phyloP scores from a whole-genome alignment of 1,140 invertebrate species.

The Akabosia matsudoensis region DNA sequence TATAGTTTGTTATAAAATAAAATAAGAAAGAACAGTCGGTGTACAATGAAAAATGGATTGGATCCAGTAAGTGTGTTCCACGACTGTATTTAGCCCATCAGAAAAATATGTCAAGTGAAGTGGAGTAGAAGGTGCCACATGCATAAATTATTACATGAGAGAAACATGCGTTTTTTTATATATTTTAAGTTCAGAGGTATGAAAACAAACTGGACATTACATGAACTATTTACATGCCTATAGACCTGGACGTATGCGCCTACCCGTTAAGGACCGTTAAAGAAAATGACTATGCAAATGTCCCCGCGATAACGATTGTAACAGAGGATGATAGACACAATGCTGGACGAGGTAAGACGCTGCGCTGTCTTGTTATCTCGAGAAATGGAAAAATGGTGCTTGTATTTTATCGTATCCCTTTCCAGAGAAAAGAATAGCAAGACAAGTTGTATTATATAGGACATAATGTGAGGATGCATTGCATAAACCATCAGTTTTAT shows the following conservation, averaged over 20 bases:
- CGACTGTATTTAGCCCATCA: background rate
- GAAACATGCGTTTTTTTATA: background rate
- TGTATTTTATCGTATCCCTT: too few species aligned
- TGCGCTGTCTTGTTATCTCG: background rate
- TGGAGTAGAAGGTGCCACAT: slow-evolving; percentile 19
- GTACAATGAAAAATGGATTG: background rate
- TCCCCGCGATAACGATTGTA: background rate
- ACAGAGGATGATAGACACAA: too few species aligned
- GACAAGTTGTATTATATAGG: too few species aligned
- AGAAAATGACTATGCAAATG: background rate
- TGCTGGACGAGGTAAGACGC: too few species aligned
- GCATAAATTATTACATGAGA: slow-evolving; percentile 22
- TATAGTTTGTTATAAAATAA: background rate
- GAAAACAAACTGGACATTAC: background rate
- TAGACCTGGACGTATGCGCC: background rate
- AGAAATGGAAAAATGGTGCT: too few species aligned
- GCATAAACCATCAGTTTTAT: too few species aligned
- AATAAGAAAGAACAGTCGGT: background rate
- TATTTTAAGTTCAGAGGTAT: background rate
- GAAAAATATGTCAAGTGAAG: slow-evolving; percentile 1
- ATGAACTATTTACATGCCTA: background rate
- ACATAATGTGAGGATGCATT: too few species aligned
- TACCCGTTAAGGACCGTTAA: background rate
- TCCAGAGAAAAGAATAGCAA: too few species aligned
- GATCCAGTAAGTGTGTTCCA: background rate